Base-by-base conservation (phyloP, 1,140 invertebrate genomes). In the Atta texana region DNA sequence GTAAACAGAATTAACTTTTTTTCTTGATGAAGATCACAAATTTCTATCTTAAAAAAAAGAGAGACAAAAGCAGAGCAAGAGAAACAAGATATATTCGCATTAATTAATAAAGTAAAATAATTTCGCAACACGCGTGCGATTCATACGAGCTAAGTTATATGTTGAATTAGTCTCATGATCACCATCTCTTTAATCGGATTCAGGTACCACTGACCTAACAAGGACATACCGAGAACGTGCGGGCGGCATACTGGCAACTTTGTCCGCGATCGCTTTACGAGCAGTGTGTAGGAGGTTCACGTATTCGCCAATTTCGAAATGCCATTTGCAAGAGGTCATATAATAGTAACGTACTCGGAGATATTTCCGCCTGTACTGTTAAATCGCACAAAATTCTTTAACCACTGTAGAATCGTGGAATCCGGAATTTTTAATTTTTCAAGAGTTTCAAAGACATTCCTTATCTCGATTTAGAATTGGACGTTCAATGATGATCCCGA, bases 151-250 rank as follows among this genome's bases (percentile, higher is more conserved):
- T 53, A 69, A 39, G n/a, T 49, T 31, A 53, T 16, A 80, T 18
- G 49, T 51, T 69, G 77, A 80, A 55, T 39, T 39, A 24, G 14
- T 80, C 63, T 53, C 39, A 12, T 34, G 7, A 4, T 14, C 63
- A 80, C 77, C 28, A 80, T 69, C 63, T 69, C 63, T 80, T 80
- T 80, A 80, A 80, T 80, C 77, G 63, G 63, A 69, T 80, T n/a
- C 14, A 69, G 44, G 14, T 21, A 69, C 44, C n/a, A 69, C 44
- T 80, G 77, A 80, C 77, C 63, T 80, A 80, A 80, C 64, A 69
- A 80, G 77, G 77, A 80, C 63, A 68, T 78, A 51, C 61, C 61
- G 61, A 80, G 76, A 80, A 28, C 34, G 53, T 77, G 57, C 55
- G 39, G 71, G 57, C 57, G 57, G 57, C 21, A 64, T 34, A 49